phyloP scores from a whole-genome alignment of 2,113 vertebrate genomes.

The Aptenodytes patagonicus region DNA sequence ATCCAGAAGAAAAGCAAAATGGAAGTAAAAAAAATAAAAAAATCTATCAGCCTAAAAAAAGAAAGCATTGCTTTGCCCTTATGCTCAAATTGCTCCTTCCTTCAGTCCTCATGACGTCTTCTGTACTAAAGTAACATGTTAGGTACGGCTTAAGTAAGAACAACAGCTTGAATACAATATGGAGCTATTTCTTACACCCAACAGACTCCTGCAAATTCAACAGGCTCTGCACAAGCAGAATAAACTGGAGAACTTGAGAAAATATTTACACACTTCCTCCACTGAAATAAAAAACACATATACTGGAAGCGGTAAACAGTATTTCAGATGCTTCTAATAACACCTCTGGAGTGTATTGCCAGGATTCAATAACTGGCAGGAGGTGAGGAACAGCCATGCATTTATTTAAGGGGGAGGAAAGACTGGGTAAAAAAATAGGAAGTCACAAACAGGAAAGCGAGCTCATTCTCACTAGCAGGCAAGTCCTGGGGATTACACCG shows the following conservation, averaged over 20 bases:
- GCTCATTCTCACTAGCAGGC: neutral
- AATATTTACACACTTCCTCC: neutral
- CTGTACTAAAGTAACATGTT: neutral
- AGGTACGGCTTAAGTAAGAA: neutral
- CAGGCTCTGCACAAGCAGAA: neutral
- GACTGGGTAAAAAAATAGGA: neutral
- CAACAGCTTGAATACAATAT: neutral
- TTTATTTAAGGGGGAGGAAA: neutral
- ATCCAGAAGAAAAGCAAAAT: neutral
- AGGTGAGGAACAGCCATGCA: neutral
- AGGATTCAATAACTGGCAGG: neutral
- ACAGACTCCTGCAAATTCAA: neutral
- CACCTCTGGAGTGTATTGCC: neutral
- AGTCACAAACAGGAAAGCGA: conserved; percentile 41
- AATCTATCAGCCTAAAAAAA: neutral
- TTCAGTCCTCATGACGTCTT: neutral
- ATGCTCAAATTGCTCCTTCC: neutral
- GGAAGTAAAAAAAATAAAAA: neutral
- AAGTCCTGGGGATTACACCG: neutral
- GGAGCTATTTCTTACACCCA: neutral
- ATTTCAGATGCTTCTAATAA: neutral
- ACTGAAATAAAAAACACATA: neutral
- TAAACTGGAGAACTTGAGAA: neutral
- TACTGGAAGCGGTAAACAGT: neutral
- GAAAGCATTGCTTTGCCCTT: neutral